phyloP scores from a whole-genome alignment of 30 jellyfish, hydroid and myxozoan genomes.

The Chironex yamaguchii region DNA sequence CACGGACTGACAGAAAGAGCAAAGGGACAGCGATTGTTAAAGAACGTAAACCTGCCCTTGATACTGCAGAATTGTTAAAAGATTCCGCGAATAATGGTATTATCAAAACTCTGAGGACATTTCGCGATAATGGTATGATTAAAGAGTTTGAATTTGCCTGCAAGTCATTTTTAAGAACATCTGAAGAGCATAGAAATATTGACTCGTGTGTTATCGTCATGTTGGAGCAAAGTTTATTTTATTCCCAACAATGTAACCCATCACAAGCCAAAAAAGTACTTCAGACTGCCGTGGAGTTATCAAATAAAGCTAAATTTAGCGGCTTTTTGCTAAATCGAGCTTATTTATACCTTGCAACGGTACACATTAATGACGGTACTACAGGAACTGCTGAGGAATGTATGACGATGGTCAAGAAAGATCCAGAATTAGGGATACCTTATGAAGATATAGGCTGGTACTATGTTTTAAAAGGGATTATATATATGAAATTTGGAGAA shows the following conservation, averaged over 20 bases:
- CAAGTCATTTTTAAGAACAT: slow-evolving; percentile 15
- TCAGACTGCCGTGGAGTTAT: slow-evolving; percentile 76
- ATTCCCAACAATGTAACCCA: slow-evolving; percentile 68
- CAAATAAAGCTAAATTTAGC: slow-evolving; percentile 67
- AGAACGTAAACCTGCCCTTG: slow-evolving; percentile 28
- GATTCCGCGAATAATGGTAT: too few species aligned
- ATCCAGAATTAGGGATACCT: slow-evolving; percentile 35
- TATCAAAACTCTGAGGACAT: slow-evolving; percentile 4
- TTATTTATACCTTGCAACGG: slow-evolving; percentile 65
- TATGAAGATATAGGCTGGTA: slow-evolving; percentile 62
- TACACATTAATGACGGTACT: slow-evolving; percentile 82
- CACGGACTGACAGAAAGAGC: too few species aligned
- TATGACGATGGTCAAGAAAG: slow-evolving; percentile 65
- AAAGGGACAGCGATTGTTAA: too few species aligned
- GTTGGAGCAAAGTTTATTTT: slow-evolving; percentile 52
- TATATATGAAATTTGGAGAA: slow-evolving; percentile 77
- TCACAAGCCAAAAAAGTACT: slow-evolving; percentile 72
- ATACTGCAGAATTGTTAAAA: slow-evolving; percentile 9
- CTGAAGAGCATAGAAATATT: slow-evolving; percentile 20
- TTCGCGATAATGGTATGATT: slow-evolving; percentile 73
- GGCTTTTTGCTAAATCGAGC: slow-evolving; percentile 73
- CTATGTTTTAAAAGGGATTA: slow-evolving; percentile 66
- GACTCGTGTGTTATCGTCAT: slow-evolving; percentile 52
- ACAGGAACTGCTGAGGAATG: slow-evolving; percentile 92
- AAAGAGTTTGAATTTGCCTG: slow-evolving; percentile 69